Evolutionary conservation across 2,888 invertebrate genomes (phyloP).

Genomic region (Tanypteryx hageni): DNA sequence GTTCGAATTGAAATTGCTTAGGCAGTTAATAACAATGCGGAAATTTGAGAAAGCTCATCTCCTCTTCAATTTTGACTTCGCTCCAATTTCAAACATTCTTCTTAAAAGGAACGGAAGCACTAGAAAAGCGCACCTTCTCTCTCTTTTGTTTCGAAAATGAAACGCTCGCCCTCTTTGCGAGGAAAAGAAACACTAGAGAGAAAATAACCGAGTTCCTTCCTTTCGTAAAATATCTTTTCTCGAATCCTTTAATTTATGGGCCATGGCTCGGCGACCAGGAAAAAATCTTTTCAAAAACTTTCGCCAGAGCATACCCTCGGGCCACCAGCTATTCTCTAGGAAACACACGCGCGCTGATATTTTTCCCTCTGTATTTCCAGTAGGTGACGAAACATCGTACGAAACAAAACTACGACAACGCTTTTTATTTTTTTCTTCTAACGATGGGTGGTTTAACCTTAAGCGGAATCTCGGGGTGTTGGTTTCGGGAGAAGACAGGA

Average conservation of each 20-base stretch:
- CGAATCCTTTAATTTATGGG: not conserved
- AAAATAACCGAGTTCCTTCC: not conserved
- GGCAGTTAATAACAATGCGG: too few relatives aligned
- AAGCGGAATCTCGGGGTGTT: slow-evolving; percentile 28
- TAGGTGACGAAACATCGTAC: not conserved
- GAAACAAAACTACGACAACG: not conserved
- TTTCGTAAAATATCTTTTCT: slow-evolving; percentile 11
- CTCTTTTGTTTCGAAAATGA: too few relatives aligned
- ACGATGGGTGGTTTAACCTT: not conserved
- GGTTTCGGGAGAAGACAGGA: slow-evolving; percentile 1
- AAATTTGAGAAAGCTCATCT: too few relatives aligned
- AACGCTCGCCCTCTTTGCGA: too few relatives aligned
- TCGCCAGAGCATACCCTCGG: not conserved
- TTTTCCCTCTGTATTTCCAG: not conserved
- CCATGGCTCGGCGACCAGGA: not conserved
- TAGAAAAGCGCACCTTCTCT: too few relatives aligned
- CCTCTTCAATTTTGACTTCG: too few relatives aligned
- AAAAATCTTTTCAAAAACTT: slow-evolving; percentile 23
- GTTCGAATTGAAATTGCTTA: too few relatives aligned
- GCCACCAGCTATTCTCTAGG: not conserved
- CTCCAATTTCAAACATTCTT: too few relatives aligned
- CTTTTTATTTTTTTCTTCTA: not conserved
- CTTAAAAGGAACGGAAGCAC: too few relatives aligned
- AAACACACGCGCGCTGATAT: not conserved
- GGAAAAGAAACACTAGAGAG: not conserved